phyloP scores from a whole-genome alignment of 2,113 vertebrate species.

The Eurystomus gularis region DNA sequence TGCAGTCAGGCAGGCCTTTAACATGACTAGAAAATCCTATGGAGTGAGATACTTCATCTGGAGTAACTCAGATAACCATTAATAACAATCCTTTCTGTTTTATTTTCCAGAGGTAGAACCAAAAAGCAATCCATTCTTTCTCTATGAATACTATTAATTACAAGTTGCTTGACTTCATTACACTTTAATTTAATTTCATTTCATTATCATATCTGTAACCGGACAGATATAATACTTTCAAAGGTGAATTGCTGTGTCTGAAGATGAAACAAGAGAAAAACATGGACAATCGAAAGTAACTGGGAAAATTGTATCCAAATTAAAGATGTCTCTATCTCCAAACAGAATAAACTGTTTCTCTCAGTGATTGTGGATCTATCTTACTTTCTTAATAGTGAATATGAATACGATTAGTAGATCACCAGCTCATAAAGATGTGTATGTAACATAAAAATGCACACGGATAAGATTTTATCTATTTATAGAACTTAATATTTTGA shows the following conservation, averaged over 20 bases:
- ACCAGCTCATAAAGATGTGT: neutral
- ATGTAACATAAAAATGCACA: neutral
- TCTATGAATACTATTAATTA: neutral
- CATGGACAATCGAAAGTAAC: neutral
- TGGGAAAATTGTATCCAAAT: neutral
- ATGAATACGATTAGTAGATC: neutral
- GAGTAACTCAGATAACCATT: neutral
- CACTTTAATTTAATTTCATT: neutral
- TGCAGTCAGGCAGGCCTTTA: neutral
- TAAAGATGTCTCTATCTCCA: neutral
- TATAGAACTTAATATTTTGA: neutral
- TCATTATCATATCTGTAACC: neutral
- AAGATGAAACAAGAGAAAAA: neutral
- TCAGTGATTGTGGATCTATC: neutral
- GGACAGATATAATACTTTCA: neutral
- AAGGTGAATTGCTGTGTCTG: neutral
- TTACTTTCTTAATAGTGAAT: neutral
- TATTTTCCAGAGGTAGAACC: neutral
- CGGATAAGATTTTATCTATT: neutral
- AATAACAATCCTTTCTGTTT: neutral
- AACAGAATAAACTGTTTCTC: neutral
- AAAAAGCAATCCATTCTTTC: neutral
- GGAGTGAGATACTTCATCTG: neutral
- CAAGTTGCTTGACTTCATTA: neutral
- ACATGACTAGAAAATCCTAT: neutral